These are phyloP conservation scores for Aplidium turbinatum DNA, from an alignment of 23 tunicate species.

Conservation along the genomic window DNA sequence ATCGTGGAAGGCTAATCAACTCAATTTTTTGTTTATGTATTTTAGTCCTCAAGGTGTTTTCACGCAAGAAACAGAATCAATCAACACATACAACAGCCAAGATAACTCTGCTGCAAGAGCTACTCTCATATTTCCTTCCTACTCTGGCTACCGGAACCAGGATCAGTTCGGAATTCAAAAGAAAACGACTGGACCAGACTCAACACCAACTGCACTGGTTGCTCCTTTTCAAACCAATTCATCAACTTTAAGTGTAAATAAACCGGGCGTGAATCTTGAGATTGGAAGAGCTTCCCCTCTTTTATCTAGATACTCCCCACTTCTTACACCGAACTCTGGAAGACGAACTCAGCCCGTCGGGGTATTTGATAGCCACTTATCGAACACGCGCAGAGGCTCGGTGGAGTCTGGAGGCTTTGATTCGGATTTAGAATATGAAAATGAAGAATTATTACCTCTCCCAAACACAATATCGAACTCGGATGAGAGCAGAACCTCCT, in stretches of 20 bases:
- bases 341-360: conserved; percentile 18
- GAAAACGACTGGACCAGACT: background rate
- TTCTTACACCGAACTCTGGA: conserved; percentile 22
- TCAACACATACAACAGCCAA: conserved; percentile 33
- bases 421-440: conserved; percentile 55
- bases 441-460: conserved; percentile 13
- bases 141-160: conserved; percentile 47
- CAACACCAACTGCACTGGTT: conserved; percentile 29
- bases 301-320: conserved; percentile 42
- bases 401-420: conserved; percentile 51
- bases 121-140: conserved; percentile 57
- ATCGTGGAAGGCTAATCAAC: too few relatives aligned
- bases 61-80: conserved; percentile 39
- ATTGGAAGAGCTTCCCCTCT: conserved; percentile 26
- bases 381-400: background rate
- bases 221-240: conserved; percentile 16
- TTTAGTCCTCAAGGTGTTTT: background rate
- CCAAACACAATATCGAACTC: too few relatives aligned
- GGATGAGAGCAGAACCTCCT: too few relatives aligned
- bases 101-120: conserved; percentile 33
- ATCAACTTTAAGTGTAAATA: background rate
- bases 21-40: too few relatives aligned
- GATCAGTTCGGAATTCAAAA: conserved; percentile 15
- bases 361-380: background rate
- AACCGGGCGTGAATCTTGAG: conserved; percentile 11